Conservation (phyloP, 2,888 invertebrate species). For the Scrobipalpa costella region DNA sequence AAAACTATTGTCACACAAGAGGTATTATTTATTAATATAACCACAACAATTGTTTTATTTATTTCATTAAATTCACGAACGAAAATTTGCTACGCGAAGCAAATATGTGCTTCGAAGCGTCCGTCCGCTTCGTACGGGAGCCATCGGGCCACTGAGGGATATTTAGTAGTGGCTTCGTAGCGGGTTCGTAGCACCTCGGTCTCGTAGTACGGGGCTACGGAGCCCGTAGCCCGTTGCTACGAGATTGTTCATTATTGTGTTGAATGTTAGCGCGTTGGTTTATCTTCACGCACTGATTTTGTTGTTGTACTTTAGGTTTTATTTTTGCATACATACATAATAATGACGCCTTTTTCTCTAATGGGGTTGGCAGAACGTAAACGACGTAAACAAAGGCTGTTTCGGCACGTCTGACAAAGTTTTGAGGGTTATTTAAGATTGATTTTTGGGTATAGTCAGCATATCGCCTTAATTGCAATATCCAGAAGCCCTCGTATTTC, state of each 20-base stretch:
- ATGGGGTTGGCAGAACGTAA: too few species aligned
- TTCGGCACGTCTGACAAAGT: too few species aligned
- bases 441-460: too few species aligned
- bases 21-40: slow-evolving; percentile 32
- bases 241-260: slow-evolving; percentile 58
- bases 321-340: too few species aligned
- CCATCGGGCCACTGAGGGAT: slow-evolving; percentile 23
- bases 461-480: too few species aligned
- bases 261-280: slow-evolving; percentile 46
- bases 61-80: slow-evolving; percentile 33
- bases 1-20: slow-evolving; percentile 16
- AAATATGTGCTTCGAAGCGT: slow-evolving; percentile 37
- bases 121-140: slow-evolving; percentile 22
- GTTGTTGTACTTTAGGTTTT: background rate
- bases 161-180: background rate
- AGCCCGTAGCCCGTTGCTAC: slow-evolving; percentile 36
- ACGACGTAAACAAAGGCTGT: too few species aligned
- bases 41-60: slow-evolving; percentile 36
- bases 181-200: slow-evolving; percentile 1
- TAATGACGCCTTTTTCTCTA: too few species aligned
- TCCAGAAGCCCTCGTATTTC: too few species aligned
- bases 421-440: too few species aligned
- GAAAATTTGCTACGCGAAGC: slow-evolving; percentile 34
- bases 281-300: slow-evolving; percentile 17
- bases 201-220: slow-evolving; percentile 27